phyloP scores from a whole-genome alignment of 2,888 invertebrate species.

The Abrostola triplasia region DNA sequence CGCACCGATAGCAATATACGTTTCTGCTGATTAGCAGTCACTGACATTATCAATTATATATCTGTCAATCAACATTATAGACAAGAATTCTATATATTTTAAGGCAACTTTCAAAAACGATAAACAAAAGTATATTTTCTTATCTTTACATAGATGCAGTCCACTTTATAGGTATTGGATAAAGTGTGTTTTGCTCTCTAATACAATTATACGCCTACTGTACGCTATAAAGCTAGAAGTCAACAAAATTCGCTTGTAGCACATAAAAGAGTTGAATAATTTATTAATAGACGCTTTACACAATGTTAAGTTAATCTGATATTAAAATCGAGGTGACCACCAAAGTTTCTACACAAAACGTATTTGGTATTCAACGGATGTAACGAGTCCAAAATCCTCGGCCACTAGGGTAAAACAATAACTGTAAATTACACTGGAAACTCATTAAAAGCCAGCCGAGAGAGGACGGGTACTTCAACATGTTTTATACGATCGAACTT shows the following conservation, averaged over 20 bases:
- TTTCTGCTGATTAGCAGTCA: constrained; percentile 1
- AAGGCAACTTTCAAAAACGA: too few relatives aligned
- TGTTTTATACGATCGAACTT: constrained; percentile 78
- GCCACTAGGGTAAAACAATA: constrained; percentile 81
- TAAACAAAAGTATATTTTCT: too few relatives aligned
- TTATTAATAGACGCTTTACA: neutral
- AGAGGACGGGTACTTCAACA: constrained; percentile 58
- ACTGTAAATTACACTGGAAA: constrained; percentile 84
- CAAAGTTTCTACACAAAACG: constrained; percentile 64
- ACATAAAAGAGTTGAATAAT: neutral
- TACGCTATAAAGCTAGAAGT: too few relatives aligned
- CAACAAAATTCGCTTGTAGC: too few relatives aligned
- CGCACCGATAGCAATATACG: constrained; percentile 18
- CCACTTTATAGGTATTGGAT: too few relatives aligned
- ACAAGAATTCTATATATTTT: too few relatives aligned
- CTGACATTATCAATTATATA: neutral
- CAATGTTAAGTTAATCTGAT: constrained; percentile 56
- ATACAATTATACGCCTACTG: too few relatives aligned
- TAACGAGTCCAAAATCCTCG: constrained; percentile 72
- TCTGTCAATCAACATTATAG: too few relatives aligned
- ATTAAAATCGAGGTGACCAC: constrained; percentile 61
- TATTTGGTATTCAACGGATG: constrained; percentile 70
- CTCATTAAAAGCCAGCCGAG: constrained; percentile 79
- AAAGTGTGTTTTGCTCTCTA: too few relatives aligned
- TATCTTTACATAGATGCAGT: too few relatives aligned